Evolutionary conservation across 2,888 invertebrate genomes (phyloP).

Genomic region (Rhagonycha lutea): DNA sequence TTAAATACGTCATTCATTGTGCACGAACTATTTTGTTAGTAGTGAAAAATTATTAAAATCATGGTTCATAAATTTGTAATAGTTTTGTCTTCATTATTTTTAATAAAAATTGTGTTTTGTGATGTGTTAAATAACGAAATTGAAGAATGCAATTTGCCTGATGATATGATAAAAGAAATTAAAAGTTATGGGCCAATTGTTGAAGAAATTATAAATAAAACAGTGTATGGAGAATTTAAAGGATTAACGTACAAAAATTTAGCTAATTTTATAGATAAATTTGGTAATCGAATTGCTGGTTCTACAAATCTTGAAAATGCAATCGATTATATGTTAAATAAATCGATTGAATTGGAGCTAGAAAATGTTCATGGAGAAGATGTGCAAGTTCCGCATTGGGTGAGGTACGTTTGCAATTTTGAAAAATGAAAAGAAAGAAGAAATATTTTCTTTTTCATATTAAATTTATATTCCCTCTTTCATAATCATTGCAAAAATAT

Average conservation of each 20-base stretch:
- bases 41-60: background rate
- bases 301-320: conserved; percentile 59
- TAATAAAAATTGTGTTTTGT: conserved; percentile 2
- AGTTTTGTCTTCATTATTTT: background rate
- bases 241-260: conserved; percentile 51
- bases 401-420: conserved; percentile 56
- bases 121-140: conserved; percentile 28
- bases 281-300: conserved; percentile 59
- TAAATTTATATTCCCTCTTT: too few relatives aligned
- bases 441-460: too few relatives aligned
- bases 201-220: conserved; percentile 43
- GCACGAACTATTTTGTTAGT: background rate
- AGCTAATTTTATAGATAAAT: conserved; percentile 57
- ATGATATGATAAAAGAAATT: conserved; percentile 63
- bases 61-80: background rate
- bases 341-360: conserved; percentile 54
- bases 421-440: background rate
- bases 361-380: conserved; percentile 75
- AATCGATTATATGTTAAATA: conserved; percentile 60
- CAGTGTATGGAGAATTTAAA: conserved; percentile 43
- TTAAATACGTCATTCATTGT: background rate
- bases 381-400: conserved; percentile 63
- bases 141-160: conserved; percentile 54
- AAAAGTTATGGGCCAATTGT: conserved; percentile 49
- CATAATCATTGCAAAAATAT: too few relatives aligned